Evolutionary conservation across 2,888 invertebrate species (phyloP).

Genomic region (Aromia moschata): DNA sequence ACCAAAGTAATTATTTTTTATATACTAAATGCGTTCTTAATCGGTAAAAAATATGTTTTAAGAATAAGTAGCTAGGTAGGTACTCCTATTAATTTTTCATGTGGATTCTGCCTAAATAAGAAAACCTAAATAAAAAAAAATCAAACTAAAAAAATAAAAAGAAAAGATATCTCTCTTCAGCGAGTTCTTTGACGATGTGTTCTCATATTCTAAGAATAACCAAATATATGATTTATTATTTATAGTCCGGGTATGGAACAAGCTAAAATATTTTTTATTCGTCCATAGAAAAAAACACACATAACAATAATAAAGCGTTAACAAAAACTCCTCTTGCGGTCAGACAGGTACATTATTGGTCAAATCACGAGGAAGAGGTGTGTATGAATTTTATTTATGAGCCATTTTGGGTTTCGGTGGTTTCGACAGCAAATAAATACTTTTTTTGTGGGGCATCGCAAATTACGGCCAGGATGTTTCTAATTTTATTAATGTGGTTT

Average conservation of each 20-base stretch:
- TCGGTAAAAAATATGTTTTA: no score
- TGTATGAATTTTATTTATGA: slow-evolving; percentile 6
- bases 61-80: no score
- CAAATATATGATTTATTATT: not conserved
- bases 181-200: not conserved
- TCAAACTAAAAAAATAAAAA: not conserved
- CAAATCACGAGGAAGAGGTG: not conserved
- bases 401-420: not conserved
- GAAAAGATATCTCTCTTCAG: not conserved
- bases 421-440: slow-evolving; percentile 1
- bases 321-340: slow-evolving; percentile 2
- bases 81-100: no score
- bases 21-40: no score
- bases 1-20: no score
- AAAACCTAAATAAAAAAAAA: not conserved
- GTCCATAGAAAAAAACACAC: no score
- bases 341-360: slow-evolving; percentile 5
- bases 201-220: slow-evolving; percentile 12
- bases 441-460: slow-evolving; percentile 3
- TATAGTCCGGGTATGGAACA: no score
- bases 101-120: not conserved
- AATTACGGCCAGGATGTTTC: slow-evolving; percentile 1
- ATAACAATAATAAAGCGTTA: not conserved
- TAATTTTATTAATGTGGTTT: not conserved
- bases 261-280: no score